phyloP scores from a whole-genome alignment of 2,888 invertebrate species.

The Limnephilus auricula region DNA sequence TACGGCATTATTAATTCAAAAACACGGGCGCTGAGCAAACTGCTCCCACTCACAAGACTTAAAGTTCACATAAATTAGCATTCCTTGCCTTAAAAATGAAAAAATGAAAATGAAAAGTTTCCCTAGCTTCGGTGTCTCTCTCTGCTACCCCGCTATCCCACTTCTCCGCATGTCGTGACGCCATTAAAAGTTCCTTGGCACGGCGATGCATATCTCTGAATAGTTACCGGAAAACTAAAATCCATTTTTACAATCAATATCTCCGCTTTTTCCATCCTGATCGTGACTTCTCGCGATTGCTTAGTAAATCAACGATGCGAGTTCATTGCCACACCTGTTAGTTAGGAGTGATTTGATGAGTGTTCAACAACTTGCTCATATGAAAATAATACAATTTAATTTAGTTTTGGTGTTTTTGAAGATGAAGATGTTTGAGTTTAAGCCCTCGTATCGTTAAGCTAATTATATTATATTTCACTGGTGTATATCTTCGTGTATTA shows the following conservation, averaged over 20 bases:
- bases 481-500: too few relatives aligned
- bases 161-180: conserved; percentile 55
- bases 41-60: not conserved
- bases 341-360: not conserved
- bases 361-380: not conserved
- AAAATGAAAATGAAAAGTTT: conserved; percentile 16
- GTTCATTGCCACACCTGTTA: not conserved
- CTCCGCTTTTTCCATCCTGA: not conserved
- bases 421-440: too few relatives aligned
- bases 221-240: conserved; percentile 20
- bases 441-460: too few relatives aligned
- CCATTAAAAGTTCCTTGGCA: conserved; percentile 61
- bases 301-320: not conserved
- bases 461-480: too few relatives aligned
- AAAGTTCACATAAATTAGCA: conserved; percentile 7
- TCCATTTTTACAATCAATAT: conserved; percentile 9
- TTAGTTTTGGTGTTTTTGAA: too few relatives aligned
- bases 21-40: conserved; percentile 18
- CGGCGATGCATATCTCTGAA: conserved; percentile 50
- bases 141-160: conserved; percentile 46
- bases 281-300: not conserved
- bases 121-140: not conserved
- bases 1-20: conserved; percentile 20
- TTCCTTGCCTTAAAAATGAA: not conserved
- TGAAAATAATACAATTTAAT: too few relatives aligned